Conservation (phyloP, 2,888 invertebrate genomes). For the Chesias legatella region DNA sequence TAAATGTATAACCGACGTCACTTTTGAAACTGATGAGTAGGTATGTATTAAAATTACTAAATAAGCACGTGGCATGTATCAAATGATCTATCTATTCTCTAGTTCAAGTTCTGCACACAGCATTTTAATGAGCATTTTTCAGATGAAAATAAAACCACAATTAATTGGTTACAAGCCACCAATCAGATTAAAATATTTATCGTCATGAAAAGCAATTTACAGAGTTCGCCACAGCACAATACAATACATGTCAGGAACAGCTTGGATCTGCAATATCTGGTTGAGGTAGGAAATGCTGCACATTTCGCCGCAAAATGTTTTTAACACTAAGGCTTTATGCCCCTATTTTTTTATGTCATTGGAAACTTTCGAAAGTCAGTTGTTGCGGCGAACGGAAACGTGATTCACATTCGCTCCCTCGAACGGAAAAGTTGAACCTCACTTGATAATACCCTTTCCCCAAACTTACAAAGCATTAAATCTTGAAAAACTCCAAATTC, state of each 20-base stretch:
- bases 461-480: slow-evolving; percentile 29
- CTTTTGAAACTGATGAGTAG: too few species aligned
- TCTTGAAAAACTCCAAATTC: slow-evolving; percentile 44
- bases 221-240: slow-evolving; percentile 71
- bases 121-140: slow-evolving; percentile 32
- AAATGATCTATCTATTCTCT: too few species aligned
- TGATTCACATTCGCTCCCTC: slow-evolving; percentile 8
- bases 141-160: slow-evolving; percentile 61
- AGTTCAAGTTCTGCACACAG: slow-evolving; percentile 4
- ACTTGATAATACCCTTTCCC: slow-evolving; percentile 12
- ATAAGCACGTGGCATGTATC: too few species aligned
- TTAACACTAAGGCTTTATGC: slow-evolving; percentile 34
- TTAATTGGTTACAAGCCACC: slow-evolving; percentile 74
- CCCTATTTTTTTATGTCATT: slow-evolving; percentile 29
- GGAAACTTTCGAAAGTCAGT: slow-evolving; percentile 16
- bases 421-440: slow-evolving; percentile 10
- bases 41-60: too few species aligned
- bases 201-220: slow-evolving; percentile 76
- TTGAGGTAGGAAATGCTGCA: slow-evolving; percentile 53
- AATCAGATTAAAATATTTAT: slow-evolving; percentile 78
- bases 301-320: slow-evolving; percentile 55
- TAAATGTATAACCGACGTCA: too few species aligned
- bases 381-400: slow-evolving; percentile 13
- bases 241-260: slow-evolving; percentile 70
- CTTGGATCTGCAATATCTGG: slow-evolving; percentile 66